These are phyloP conservation scores for Spilogale gracilis DNA, from an alignment of 2,113 vertebrate genomes.

Conservation along the genomic window DNA sequence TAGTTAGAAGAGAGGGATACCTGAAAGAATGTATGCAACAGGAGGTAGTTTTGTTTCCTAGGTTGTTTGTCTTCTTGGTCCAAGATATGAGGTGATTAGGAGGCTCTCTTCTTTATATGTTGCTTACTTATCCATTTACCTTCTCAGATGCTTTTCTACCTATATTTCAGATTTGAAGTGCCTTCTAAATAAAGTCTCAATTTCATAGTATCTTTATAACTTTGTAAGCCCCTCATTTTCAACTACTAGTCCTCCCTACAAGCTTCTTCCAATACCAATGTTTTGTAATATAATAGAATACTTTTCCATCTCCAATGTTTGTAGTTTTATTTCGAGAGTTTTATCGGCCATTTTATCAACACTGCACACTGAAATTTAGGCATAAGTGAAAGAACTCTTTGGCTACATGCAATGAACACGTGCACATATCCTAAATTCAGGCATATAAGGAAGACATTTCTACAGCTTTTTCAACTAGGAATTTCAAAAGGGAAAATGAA, in stretches of 20 bases:
- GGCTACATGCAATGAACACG: neutral
- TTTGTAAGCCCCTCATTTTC: neutral
- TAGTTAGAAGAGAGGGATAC: neutral
- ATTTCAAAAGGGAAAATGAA: neutral
- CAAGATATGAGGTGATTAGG: neutral
- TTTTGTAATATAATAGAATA: too few species aligned
- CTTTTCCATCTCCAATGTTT: neutral
- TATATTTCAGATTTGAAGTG: neutral
- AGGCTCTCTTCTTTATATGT: neutral
- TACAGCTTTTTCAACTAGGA: neutral
- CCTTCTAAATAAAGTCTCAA: neutral
- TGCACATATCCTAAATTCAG: neutral
- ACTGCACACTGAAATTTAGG: neutral
- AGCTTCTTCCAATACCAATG: neutral
- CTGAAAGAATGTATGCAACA: rapidly evolving
- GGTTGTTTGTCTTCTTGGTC: neutral
- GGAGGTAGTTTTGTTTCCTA: neutral
- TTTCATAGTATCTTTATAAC: neutral
- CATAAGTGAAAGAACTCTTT: neutral
- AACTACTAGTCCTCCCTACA: too few species aligned
- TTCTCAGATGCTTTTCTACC: neutral
- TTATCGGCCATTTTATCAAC: neutral
- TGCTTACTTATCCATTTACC: neutral
- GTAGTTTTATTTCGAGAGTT: neutral
- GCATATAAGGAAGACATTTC: neutral